Evolutionary conservation across 2,113 vertebrate species (phyloP).

Genomic region (Muscicapa adusta): DNA sequence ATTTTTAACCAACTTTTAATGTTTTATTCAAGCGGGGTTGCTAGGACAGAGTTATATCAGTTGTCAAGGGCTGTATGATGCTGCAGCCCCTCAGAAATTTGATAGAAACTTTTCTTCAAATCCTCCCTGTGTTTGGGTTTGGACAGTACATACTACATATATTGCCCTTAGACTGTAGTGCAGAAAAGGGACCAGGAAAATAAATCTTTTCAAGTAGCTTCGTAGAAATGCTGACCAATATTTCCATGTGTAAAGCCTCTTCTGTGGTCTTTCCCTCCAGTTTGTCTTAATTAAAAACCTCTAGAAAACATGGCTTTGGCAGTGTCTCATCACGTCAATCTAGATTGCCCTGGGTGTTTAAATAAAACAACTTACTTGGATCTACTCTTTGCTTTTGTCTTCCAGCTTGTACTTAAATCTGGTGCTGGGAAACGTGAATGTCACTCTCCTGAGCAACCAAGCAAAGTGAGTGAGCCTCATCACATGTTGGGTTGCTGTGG

Average conservation of each 20-base stretch:
- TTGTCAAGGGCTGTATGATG: background rate
- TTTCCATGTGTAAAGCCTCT: background rate
- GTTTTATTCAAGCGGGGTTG: background rate
- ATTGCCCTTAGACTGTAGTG: background rate
- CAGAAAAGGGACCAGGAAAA: background rate
- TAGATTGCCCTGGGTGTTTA: background rate
- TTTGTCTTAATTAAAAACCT: background rate
- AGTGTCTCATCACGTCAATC: background rate
- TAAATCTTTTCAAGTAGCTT: background rate
- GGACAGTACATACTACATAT: fast-evolving
- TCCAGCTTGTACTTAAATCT: slow-evolving; percentile 91
- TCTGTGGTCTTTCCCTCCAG: background rate
- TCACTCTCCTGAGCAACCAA: slow-evolving; percentile 96
- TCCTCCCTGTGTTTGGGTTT: background rate
- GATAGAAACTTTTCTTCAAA: background rate
- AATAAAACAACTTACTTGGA: background rate
- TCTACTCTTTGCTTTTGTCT: slow-evolving; percentile 35
- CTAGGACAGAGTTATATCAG: background rate
- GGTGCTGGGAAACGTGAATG: slow-evolving; percentile 94
- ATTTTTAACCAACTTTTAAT: background rate
- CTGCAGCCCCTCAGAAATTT: background rate
- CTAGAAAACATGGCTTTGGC: background rate
- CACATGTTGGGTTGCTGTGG: fast-evolving
- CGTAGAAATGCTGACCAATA: background rate
- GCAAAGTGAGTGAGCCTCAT: slow-evolving; percentile 82